These are phyloP conservation scores for Sceliomorpha sp. DNA, from an alignment of 2,888 invertebrate species.

Conservation along the genomic window DNA sequence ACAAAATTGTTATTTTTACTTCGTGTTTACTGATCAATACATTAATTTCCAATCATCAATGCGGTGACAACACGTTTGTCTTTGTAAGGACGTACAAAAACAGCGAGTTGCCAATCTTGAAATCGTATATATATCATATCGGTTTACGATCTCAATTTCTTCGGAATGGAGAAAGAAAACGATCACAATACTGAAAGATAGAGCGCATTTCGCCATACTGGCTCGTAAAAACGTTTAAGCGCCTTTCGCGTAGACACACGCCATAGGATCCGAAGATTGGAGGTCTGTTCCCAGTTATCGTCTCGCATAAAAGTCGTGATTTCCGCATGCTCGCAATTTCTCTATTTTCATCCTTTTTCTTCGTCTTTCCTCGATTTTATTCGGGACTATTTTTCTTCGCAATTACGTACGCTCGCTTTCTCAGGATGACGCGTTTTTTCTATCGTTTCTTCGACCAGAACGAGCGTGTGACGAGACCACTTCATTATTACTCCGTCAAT, in stretches of 20 bases:
- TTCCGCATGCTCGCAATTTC: constrained; percentile 2
- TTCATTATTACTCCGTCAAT: constrained; percentile 8
- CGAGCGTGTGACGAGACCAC: constrained; percentile 3
- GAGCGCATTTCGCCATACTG: neutral
- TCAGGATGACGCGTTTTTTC: constrained; percentile 8
- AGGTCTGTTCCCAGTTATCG: constrained; percentile 8
- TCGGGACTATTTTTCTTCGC: constrained; percentile 8
- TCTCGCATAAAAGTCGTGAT: constrained; percentile 12
- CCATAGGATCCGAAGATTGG: constrained; percentile 8
- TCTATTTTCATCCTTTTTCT: constrained; percentile 8
- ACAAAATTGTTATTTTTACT: too few relatives aligned
- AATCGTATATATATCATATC: too few relatives aligned
- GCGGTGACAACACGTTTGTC: too few relatives aligned
- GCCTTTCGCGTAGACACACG: neutral
- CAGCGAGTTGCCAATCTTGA: neutral
- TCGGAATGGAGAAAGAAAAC: neutral
- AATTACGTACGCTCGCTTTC: constrained; percentile 10
- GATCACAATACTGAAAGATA: constrained; percentile 1
- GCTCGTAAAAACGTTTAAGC: constrained; percentile 9
- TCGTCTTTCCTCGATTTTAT: neutral
- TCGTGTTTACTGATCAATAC: too few relatives aligned
- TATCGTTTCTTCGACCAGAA: neutral
- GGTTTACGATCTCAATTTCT: neutral
- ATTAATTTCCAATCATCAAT: too few relatives aligned
- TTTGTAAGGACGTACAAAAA: too few relatives aligned